A percentile compares a stretch with the other conserved stretches of the same genome.
phyloP scores from a whole-genome alignment of 2,888 invertebrate genomes.

The Conchocele bisecta region DNA sequence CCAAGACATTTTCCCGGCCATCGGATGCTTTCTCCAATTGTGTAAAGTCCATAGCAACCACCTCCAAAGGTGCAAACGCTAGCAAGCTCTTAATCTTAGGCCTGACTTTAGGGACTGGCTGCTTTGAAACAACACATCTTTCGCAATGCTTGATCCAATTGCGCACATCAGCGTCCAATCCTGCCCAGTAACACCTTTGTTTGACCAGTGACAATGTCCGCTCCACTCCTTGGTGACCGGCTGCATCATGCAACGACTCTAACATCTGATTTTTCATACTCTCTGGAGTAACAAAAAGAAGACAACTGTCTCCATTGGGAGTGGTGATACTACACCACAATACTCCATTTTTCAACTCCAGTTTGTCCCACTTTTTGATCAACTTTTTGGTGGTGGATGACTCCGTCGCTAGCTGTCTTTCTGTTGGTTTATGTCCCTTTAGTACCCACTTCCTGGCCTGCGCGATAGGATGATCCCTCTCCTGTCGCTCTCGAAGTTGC shows the following conservation, averaged over 20 bases:
- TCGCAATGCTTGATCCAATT: constrained; percentile 38
- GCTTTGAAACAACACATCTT: constrained; percentile 41
- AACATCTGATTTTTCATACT: constrained; percentile 21
- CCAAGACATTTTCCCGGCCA: constrained; percentile 53
- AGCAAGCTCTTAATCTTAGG: constrained; percentile 34
- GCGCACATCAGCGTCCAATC: constrained; percentile 37
- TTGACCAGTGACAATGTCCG: constrained; percentile 35
- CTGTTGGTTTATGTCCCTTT: neutral
- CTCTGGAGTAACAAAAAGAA: neutral
- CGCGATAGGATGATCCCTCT: neutral
- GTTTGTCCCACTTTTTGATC: constrained; percentile 10
- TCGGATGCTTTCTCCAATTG: constrained; percentile 45
- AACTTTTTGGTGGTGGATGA: neutral
- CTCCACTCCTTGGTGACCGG: constrained; percentile 57
- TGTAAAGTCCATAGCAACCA: constrained; percentile 54
- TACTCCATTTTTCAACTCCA: neutral
- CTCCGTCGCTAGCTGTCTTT: neutral
- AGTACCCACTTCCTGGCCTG: neutral
- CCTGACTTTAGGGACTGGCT: constrained; percentile 8
- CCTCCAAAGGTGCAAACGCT: constrained; percentile 42
- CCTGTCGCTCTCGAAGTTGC: neutral
- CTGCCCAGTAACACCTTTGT: constrained; percentile 48
- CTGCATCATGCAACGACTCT: constrained; percentile 40
- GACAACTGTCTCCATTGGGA: neutral
- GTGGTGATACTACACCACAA: neutral